These are phyloP conservation scores for Tribolium madens DNA, from an alignment of 1,140 invertebrate genomes.

Conservation along the genomic window DNA sequence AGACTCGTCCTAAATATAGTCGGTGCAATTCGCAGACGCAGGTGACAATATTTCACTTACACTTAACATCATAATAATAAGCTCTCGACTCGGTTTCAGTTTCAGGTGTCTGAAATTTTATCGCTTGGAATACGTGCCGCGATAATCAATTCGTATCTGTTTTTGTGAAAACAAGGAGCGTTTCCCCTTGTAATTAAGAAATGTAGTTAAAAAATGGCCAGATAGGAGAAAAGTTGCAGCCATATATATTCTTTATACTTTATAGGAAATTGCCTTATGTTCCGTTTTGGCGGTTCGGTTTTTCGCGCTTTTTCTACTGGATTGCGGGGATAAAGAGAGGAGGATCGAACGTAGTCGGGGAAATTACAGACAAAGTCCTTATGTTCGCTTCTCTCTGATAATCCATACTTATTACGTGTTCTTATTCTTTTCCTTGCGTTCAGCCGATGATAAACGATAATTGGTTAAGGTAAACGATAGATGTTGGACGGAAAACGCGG, in stretches of 20 bases:
- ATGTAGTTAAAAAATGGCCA: constrained; percentile 61
- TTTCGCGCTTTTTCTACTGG: constrained; percentile 33
- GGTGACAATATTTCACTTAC: constrained; percentile 44
- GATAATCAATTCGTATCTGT: neutral
- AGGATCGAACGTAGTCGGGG: constrained; percentile 29
- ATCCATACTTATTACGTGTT: constrained; percentile 65
- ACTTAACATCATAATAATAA: constrained; percentile 25
- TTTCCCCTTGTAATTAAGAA: constrained; percentile 58
- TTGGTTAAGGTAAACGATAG: constrained; percentile 62
- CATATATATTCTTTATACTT: constrained; percentile 62
- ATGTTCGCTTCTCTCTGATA: constrained; percentile 62
- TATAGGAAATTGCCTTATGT: constrained; percentile 62
- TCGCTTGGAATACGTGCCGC: neutral
- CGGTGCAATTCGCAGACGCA: constrained; percentile 34
- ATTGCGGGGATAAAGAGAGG: constrained; percentile 36
- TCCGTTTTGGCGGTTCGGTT: constrained; percentile 48
- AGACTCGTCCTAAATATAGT: constrained; percentile 29
- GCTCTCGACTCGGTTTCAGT: neutral
- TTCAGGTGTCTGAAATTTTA: neutral
- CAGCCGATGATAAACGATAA: constrained; percentile 63
- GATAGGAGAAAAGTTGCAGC: constrained; percentile 59
- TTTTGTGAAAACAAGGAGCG: neutral
- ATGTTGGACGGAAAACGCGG: constrained; percentile 48
- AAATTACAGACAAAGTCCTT: constrained; percentile 51
- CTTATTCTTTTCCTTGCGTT: constrained; percentile 62